Evolutionary conservation across 2,888 invertebrate species (phyloP), one percentile per base, ranked within the genome.

Genomic region (Macaria liturata): DNA sequence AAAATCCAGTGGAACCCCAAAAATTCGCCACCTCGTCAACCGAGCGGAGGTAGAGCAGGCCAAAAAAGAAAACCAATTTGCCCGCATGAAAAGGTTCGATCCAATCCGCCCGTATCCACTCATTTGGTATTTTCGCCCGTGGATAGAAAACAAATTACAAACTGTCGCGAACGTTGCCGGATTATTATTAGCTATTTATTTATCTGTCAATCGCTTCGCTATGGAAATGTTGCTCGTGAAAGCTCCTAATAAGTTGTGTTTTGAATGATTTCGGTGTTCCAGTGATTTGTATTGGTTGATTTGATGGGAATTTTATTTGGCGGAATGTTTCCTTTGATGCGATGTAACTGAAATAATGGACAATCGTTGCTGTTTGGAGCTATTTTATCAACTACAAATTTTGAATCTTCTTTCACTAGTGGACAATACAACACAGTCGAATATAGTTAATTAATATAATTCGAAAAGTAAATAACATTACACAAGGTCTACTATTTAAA

Each of bases 21-120:
- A 72, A 81, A 80, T 80, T 76, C 81, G 71, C 79, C 83, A 84
- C 86, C 86, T 84, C 86, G 87, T 83, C 87, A 85, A 77, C 71
- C 76, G 76, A 78, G 79, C 69, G 77, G 78, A 78, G 78, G 78
- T 78, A 78, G 78, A 79, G 78, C 71, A 73, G 80, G 75, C 86
- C 84, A 86, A 91, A 91, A 89, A 90, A 89, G 88, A 91, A 91
- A 91, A 91, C 88, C 90, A 91, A 91, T 91, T 91, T 88, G 85
- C 80, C 80, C 89, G 89, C 88, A 81, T 90, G 89, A 91, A 91
- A 91, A 90, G 91, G 82, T 86, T 85, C 88, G 84, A 88, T 86
- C 87, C 87, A 84, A 88, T 88, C 71, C 67, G 68, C 79, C 81
- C 86, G 85, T 86, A 88, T 88, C 88, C 87, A 90, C 91, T 90